These are phyloP conservation scores for Sipha maydis DNA, from an alignment of 2,888 invertebrate genomes.

Conservation along the genomic window DNA sequence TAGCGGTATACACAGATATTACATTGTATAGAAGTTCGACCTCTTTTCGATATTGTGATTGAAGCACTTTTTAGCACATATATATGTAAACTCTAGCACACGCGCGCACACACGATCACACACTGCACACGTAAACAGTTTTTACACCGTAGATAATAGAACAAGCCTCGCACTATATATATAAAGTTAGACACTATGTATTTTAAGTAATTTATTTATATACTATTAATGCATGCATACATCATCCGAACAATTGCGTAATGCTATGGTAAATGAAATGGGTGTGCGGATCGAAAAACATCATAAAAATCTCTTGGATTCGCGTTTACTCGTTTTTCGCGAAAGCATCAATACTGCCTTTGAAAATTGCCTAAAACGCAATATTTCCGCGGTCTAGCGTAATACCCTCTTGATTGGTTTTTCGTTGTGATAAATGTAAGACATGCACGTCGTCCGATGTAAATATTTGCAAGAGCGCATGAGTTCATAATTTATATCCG, in stretches of 20 bases:
- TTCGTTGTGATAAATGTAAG: too few relatives aligned
- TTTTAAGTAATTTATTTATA: not conserved
- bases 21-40: not conserved
- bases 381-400: too few relatives aligned
- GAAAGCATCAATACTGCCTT: not conserved
- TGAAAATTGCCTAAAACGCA: too few relatives aligned
- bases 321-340: not conserved
- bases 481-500: too few relatives aligned
- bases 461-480: too few relatives aligned
- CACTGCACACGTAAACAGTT: not conserved
- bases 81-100: not conserved
- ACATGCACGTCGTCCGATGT: too few relatives aligned
- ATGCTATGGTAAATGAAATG: not conserved
- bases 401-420: too few relatives aligned
- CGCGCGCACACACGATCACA: too few relatives aligned
- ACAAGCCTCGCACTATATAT: not conserved
- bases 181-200: not conserved
- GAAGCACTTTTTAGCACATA: conserved; percentile 9
- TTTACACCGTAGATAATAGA: not conserved
- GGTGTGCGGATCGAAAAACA: not conserved
- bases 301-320: not conserved
- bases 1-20: not conserved
- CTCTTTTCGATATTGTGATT: not conserved
- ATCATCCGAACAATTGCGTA: not conserved
- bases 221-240: not conserved